A percentile compares a stretch with the other conserved stretches of the same genome.
phyloP scores from a whole-genome alignment of 1,140 invertebrate species.

The Odontomachus brunneus region DNA sequence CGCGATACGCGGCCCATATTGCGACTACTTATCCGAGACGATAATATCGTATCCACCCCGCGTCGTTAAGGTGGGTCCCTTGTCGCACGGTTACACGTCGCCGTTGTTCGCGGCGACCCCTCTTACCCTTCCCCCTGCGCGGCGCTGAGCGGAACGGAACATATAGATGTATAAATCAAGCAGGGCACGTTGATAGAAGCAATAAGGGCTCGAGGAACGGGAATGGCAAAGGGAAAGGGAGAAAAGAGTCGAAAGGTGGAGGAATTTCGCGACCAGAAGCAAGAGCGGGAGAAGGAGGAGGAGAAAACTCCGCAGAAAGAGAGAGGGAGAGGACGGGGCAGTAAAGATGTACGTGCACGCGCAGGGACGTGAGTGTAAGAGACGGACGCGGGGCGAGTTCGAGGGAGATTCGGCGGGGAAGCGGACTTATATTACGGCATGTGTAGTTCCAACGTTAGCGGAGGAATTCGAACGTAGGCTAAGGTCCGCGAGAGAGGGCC shows the following conservation, averaged over 20 bases:
- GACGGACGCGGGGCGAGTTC: background rate
- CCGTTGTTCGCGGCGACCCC: background rate
- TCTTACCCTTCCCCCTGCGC: background rate
- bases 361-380: background rate
- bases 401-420: slow-evolving; percentile 15
- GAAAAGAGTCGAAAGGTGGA: slow-evolving; percentile 36
- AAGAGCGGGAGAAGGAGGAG: no score
- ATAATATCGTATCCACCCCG: slow-evolving; percentile 61
- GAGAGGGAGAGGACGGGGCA: slow-evolving; percentile 10
- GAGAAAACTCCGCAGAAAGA: background rate
- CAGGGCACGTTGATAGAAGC: slow-evolving; percentile 75
- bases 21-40: slow-evolving; percentile 57
- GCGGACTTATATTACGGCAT: slow-evolving; percentile 70
- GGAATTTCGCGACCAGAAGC: slow-evolving; percentile 7
- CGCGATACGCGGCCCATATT: slow-evolving; percentile 39
- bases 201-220: slow-evolving; percentile 72
- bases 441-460: slow-evolving; percentile 67
- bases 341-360: slow-evolving; percentile 43
- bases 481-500: slow-evolving; percentile 59
- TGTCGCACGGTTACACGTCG: slow-evolving; percentile 28
- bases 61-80: slow-evolving; percentile 41
- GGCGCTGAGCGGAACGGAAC: slow-evolving; percentile 54
- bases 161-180: slow-evolving; percentile 77
- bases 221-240: slow-evolving; percentile 44
- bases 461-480: slow-evolving; percentile 72